Percentiles rank a stretch among this genome's conserved stretches.
Evolutionary conservation across 2,888 invertebrate genomes (phyloP).

Genomic region (Hipparchia semele): DNA sequence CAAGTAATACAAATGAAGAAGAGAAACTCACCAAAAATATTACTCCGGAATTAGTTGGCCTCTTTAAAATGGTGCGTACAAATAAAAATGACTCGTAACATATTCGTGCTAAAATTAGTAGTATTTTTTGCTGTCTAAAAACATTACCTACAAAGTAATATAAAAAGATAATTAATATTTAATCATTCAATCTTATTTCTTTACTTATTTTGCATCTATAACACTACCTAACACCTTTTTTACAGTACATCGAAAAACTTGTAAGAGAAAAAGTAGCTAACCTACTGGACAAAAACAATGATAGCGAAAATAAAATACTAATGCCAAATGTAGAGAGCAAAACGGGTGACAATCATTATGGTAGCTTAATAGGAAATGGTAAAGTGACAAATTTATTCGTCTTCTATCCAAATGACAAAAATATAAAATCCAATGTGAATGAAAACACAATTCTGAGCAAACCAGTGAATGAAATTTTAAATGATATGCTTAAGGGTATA

Average conservation of each 20-base stretch:
- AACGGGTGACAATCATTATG: conserved; percentile 40
- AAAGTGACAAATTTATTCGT: conserved; percentile 65
- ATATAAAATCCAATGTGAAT: conserved; percentile 12
- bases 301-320: background rate
- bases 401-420: conserved; percentile 49
- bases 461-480: conserved; percentile 15
- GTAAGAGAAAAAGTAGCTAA: conserved; percentile 38
- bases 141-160: background rate
- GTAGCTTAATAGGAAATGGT: conserved; percentile 54
- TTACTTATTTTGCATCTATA: background rate
- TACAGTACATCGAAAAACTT: conserved; percentile 32
- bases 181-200: background rate
- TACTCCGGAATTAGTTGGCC: background rate
- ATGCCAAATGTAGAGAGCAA: background rate
- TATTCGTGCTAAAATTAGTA: background rate
- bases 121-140: background rate
- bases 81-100: background rate
- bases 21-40: background rate
- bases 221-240: background rate
- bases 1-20: background rate
- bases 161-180: background rate
- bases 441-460: conserved; percentile 2
- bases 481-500: background rate
- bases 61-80: background rate
- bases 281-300: conserved; percentile 22